Evolutionary conservation across 2,797 vertebrate species (phyloP), one percentile per base, ranked within the genome.

Genomic region (Acanthornis magna): DNA sequence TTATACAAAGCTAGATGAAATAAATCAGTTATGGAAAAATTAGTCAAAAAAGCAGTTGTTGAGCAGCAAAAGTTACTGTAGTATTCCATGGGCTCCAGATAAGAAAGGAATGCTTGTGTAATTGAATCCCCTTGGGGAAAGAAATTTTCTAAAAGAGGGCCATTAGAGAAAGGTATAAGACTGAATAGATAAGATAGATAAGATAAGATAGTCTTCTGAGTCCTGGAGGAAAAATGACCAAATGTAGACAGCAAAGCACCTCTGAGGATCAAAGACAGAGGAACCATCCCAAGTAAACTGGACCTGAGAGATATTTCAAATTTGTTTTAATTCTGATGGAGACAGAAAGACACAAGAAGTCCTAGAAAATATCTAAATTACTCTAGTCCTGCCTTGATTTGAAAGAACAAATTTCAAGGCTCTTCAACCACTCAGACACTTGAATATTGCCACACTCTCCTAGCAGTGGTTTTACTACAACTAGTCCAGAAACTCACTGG

Each of bases 31-130:
- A 43, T 5, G 10, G 13, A 53, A 78, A 53, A 74, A 45, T 9
- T 16, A 58, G 6, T 10, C 6, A 7, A 61, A 32, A 53, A 38
- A 16, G 1, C 7, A 60, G 2, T 60, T 2, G 2, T 47, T n/a
- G 16, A 43, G 10, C 10, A 67, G 7, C 2, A 71, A 70, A 27
- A 6, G 4, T 66, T 72, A 14, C 29, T 80, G 5, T 11, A 45
- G 5, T 30, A 22, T 34, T 38, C 47, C 58, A 20, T 34, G 16
- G 5, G 5, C 58, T 77, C 32, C 30, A 66, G 32, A 18, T 73
- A 53, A 57, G 26, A 34, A 81, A 84, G 11, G 23, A 77, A 57
- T 30, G 18, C 16, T 77, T 3, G 0, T 54, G 11, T 8, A 66
- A n/a, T 36, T 62, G 18, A 77, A 66, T 57, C 2, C 11, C 11